phyloP scores from a whole-genome alignment of 2,797 vertebrate genomes.

The Enteromius trimaculatus region DNA sequence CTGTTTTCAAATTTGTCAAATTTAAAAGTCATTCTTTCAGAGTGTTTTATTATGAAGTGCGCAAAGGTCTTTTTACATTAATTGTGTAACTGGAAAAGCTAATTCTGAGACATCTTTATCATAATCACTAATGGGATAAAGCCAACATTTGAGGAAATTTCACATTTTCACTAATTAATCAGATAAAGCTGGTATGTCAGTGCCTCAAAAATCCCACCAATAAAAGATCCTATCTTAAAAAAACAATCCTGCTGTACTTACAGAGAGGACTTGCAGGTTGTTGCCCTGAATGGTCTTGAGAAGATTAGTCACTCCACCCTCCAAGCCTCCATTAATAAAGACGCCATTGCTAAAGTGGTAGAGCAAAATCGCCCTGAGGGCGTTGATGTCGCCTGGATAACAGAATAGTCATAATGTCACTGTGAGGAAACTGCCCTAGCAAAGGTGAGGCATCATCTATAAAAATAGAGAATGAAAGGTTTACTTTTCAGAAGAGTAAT shows the following conservation, averaged over 20 bases:
- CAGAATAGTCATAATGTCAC: background rate
- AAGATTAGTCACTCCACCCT: slow-evolving; percentile 92
- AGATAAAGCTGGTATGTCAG: background rate
- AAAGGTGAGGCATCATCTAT: background rate
- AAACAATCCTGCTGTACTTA: slow-evolving; percentile 70
- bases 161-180: background rate
- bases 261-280: slow-evolving; percentile 89
- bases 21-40: background rate
- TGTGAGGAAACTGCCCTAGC: background rate
- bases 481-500: slow-evolving; percentile 77
- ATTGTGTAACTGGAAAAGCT: slow-evolving; percentile 14
- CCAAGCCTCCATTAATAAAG: slow-evolving; percentile 92
- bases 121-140: background rate
- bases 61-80: background rate
- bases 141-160: background rate
- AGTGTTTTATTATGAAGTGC: slow-evolving; percentile 14
- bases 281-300: slow-evolving; percentile 90
- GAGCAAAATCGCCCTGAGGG: slow-evolving; percentile 89
- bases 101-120: background rate
- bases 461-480: background rate
- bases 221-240: background rate
- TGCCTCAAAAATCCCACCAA: background rate
- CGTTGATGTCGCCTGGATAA: slow-evolving; percentile 82
- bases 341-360: slow-evolving; percentile 91
- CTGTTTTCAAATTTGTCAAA: slow-evolving; percentile 8